Conservation (phyloP, 2,797 vertebrate species). For the Mormyrus proboscirostris region DNA sequence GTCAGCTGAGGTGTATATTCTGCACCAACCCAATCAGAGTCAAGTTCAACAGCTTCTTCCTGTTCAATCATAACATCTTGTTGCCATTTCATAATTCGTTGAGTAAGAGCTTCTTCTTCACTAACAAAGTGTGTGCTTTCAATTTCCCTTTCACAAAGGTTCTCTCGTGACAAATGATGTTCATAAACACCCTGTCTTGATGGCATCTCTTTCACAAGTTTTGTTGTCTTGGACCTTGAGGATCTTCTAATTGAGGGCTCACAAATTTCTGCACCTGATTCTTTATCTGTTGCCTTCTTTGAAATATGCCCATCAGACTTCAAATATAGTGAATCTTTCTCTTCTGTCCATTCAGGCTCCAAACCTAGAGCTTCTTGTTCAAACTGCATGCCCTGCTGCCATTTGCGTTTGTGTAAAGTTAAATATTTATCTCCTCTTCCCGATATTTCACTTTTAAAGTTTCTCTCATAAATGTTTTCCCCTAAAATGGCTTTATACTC, state of each 20-base stretch:
- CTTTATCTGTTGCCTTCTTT: slow-evolving; percentile 31
- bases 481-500: slow-evolving; percentile 35
- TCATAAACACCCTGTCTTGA: slow-evolving; percentile 51
- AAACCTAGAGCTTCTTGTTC: slow-evolving; percentile 40
- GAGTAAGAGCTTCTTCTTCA: slow-evolving; percentile 63
- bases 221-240: slow-evolving; percentile 36
- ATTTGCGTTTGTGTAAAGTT: slow-evolving; percentile 49
- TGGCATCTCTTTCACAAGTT: slow-evolving; percentile 40
- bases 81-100: slow-evolving; percentile 71
- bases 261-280: slow-evolving; percentile 28
- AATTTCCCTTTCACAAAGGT: slow-evolving; percentile 59
- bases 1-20: slow-evolving; percentile 28
- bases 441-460: slow-evolving; percentile 46
- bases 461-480: slow-evolving; percentile 53
- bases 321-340: slow-evolving; percentile 25
- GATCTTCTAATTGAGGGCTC: slow-evolving; percentile 33
- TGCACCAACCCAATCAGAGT: slow-evolving; percentile 44
- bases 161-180: slow-evolving; percentile 62
- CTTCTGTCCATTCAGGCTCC: slow-evolving; percentile 36
- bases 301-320: slow-evolving; percentile 33
- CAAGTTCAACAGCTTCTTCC: slow-evolving; percentile 38
- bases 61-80: slow-evolving; percentile 63
- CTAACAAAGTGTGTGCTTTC: slow-evolving; percentile 56
- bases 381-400: slow-evolving; percentile 52
- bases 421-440: slow-evolving; percentile 58